Evolutionary conservation across 2,797 vertebrate species (phyloP), one percentile per base, ranked within the genome.

Genomic region (Malurus splendens): DNA sequence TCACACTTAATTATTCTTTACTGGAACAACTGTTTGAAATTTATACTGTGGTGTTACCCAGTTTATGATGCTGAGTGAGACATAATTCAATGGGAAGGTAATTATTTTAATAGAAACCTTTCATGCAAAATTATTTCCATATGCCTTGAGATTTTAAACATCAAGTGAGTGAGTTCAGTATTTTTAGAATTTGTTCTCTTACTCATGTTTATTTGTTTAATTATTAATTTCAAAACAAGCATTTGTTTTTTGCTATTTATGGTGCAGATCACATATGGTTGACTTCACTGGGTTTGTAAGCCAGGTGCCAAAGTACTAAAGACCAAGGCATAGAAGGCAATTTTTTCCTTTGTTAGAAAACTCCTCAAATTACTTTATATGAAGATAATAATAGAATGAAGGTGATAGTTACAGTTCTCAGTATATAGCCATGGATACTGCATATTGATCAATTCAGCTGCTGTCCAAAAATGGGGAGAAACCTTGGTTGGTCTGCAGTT

Each of bases 1-100:
- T 94, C 94, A 64, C 90, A 94, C 82, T 90, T 93, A 86, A 90
- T 93, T 94, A 86, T 61, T 91, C 72, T 92, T 92, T 87, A 74
- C 83, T 89, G 81, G 81, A 94, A 90, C 81, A 92, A 90, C 92
- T 93, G 61, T 89, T 92, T 86, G 87, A 93, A 92, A 94, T 92
- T 70, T 82, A 77, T 91, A 59, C 79, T 90, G 67, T 90, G 48
- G 83, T 90, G 86, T 92, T 94, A 87, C 72, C 66, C 81, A 54
- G 78, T 91, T 95, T 90, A 87, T 82, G 78, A 90, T 90, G 68
- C 68, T 64, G 87, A 92, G 41, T 36, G 36, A 75, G 86, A 56
- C 65, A 36, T 75, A 92, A 91, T 93, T 94, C 86, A 88, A 18
- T 78, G 82, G 65, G 56, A 85, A 93, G 83, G 86, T 90, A 92